Conservation (phyloP, 1,140 invertebrate species). For the Samia ricini region DNA sequence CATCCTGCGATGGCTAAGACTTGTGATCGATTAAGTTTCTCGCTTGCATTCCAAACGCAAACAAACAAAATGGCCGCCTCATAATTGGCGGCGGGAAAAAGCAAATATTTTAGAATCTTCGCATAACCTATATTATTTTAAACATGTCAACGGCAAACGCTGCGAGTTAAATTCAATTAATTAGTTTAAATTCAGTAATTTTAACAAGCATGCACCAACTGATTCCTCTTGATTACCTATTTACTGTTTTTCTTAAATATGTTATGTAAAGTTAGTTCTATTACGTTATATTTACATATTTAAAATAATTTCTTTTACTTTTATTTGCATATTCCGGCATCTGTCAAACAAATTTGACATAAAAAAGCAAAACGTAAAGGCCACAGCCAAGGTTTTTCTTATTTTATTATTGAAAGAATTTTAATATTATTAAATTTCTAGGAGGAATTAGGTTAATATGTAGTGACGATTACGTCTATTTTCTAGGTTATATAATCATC, state of each 20-base stretch:
- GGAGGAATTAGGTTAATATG: too few relatives aligned
- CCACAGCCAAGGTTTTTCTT: too few relatives aligned
- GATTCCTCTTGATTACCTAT: neutral
- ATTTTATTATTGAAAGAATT: too few relatives aligned
- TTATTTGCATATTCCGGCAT: too few relatives aligned
- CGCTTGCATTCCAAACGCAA: constrained; percentile 4
- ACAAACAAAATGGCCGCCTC: constrained; percentile 4
- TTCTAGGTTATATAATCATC: too few relatives aligned
- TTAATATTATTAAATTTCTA: too few relatives aligned
- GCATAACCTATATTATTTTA: constrained; percentile 9
- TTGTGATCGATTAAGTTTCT: constrained; percentile 4
- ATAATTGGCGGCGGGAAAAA: constrained; percentile 23
- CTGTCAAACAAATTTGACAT: too few relatives aligned
- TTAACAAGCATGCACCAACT: constrained; percentile 7
- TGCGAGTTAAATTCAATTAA: constrained; percentile 5
- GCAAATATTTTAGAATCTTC: constrained; percentile 16
- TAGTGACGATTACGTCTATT: too few relatives aligned
- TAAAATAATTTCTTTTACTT: too few relatives aligned
- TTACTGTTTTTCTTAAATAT: neutral
- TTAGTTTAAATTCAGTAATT: constrained; percentile 8
- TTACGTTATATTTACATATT: too few relatives aligned
- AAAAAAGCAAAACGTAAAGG: too few relatives aligned
- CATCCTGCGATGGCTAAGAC: neutral
- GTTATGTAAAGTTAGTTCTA: neutral
- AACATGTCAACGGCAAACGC: neutral